Conservation (phyloP, 2,888 invertebrate genomes). For the Autographa pulchrina region DNA sequence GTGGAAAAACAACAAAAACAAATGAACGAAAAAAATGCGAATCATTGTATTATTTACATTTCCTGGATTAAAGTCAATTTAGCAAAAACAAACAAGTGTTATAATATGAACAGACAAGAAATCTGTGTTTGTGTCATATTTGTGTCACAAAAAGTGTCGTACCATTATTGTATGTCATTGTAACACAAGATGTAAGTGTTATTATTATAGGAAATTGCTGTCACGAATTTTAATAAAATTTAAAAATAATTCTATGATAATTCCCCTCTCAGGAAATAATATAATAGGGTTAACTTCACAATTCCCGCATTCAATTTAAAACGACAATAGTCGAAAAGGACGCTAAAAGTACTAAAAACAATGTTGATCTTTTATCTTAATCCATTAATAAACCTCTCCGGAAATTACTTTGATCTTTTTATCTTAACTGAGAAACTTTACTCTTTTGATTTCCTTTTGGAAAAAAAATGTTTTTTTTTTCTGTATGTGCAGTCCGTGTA, state of each 20-base stretch:
- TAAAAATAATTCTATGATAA: neutral
- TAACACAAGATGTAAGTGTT: no score
- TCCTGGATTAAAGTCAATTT: neutral
- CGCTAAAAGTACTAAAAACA: slow-evolving; percentile 23
- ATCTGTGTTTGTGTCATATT: no score
- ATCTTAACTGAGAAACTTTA: slow-evolving; percentile 11
- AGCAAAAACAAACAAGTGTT: neutral
- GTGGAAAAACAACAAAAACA: neutral
- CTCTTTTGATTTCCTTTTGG: slow-evolving; percentile 17
- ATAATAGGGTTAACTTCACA: neutral
- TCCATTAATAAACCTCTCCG: slow-evolving; percentile 31
- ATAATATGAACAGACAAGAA: no score
- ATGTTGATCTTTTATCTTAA: slow-evolving; percentile 25
- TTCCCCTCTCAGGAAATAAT: slow-evolving; percentile 7
- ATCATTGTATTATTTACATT: neutral
- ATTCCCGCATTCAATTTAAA: slow-evolving; percentile 22
- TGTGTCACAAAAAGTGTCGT: no score
- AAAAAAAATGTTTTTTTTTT: slow-evolving; percentile 11
- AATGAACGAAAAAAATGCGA: neutral
- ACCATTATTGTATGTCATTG: no score
- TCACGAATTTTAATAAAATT: neutral
- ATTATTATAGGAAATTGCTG: neutral
- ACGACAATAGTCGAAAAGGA: neutral
- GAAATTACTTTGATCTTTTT: slow-evolving; percentile 33
- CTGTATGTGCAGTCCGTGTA: no score